A percentile compares a stretch with the other conserved stretches of the same genome.
These are phyloP conservation scores for Cotesia typhae DNA, from an alignment of 1,140 invertebrate genomes.

Conservation along the genomic window DNA sequence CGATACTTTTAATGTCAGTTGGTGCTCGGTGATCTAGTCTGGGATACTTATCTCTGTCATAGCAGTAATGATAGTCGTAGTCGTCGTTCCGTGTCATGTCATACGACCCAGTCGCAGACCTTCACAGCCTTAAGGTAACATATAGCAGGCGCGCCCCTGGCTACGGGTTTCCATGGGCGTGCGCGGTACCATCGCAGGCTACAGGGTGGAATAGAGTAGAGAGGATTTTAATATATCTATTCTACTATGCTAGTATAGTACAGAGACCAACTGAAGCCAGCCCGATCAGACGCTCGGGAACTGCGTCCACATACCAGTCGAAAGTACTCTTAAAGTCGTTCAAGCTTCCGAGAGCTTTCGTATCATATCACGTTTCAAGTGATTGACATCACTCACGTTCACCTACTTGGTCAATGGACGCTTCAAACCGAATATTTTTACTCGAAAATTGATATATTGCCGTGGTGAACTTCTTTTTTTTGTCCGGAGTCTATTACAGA, in stretches of 20 bases:
- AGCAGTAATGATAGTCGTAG: background rate
- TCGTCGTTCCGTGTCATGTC: conserved; percentile 8
- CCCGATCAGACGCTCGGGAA: conserved; percentile 50
- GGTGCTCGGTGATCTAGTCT: background rate
- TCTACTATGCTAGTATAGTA: conserved; percentile 7
- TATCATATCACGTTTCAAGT: conserved; percentile 3
- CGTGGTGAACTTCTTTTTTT: background rate
- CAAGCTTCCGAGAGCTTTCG: conserved; percentile 14
- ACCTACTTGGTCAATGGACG: too few relatives aligned
- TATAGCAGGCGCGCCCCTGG: conserved; percentile 52
- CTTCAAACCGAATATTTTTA: too few relatives aligned
- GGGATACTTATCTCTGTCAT: background rate
- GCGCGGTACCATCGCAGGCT: conserved; percentile 49
- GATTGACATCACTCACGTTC: background rate
- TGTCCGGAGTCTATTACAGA: background rate
- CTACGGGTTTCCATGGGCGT: conserved; percentile 50
- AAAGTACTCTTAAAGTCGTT: conserved; percentile 14
- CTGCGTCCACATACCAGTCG: conserved; percentile 46
- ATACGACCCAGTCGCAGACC: conserved; percentile 30
- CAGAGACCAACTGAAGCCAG: conserved; percentile 16
- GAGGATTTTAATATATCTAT: conserved; percentile 24
- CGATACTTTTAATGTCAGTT: background rate
- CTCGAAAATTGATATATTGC: background rate
- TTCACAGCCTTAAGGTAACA: conserved; percentile 41
- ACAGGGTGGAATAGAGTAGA: conserved; percentile 40